Percentiles rank a stretch among this genome's conserved stretches.
Evolutionary conservation across 2,113 vertebrate genomes (phyloP).

Genomic region (Cyanistes caeruleus): DNA sequence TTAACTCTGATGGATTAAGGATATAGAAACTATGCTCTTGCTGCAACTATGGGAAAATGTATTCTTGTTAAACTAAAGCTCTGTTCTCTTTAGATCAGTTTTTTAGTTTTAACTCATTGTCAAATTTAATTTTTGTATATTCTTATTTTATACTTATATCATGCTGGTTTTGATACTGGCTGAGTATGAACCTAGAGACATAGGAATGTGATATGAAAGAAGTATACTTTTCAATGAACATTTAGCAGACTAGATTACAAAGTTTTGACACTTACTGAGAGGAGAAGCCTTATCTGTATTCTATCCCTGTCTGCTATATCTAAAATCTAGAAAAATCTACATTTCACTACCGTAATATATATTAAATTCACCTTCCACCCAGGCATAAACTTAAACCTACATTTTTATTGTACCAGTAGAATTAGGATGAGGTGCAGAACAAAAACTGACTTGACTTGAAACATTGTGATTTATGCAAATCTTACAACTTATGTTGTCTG

Average conservation of each 20-base stretch:
- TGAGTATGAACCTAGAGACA: neutral
- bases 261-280: neutral
- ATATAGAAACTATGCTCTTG: neutral
- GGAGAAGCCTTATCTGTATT: neutral
- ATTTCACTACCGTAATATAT: neutral
- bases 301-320: neutral
- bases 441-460: neutral
- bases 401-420: neutral
- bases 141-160: neutral
- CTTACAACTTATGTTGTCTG: rapidly evolving
- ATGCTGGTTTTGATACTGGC: neutral
- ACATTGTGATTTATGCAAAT: neutral
- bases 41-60: neutral
- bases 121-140: neutral
- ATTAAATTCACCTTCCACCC: neutral
- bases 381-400: neutral
- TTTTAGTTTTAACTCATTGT: neutral
- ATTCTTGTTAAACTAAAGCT: neutral
- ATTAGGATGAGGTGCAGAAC: rapidly evolving
- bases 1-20: neutral
- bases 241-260: neutral
- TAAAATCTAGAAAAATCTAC: neutral
- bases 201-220: neutral
- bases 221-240: neutral
- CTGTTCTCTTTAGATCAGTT: neutral